phyloP scores from a whole-genome alignment of 92 coral and sea anemone species.

The Isaurus tuberculatus region DNA sequence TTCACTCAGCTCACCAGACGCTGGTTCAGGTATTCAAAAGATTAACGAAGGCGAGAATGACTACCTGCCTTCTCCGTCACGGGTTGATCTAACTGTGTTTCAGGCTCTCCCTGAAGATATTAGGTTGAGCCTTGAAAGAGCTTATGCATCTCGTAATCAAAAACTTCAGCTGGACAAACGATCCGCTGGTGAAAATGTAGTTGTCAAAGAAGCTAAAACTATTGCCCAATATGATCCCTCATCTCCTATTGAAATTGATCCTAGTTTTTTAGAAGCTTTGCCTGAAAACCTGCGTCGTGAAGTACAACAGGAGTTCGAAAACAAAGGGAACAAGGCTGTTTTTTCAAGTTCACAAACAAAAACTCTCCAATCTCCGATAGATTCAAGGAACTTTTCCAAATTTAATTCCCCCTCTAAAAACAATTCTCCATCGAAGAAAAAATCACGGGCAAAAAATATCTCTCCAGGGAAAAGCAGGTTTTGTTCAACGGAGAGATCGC shows the following conservation, averaged over 20 bases:
- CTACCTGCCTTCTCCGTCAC: conserved; percentile 89
- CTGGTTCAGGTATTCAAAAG: background rate
- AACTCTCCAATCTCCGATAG: background rate
- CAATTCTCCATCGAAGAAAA: conserved; percentile 2
- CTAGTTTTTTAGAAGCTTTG: conserved; percentile 71
- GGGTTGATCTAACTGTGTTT: conserved; percentile 83
- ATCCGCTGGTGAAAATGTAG: background rate
- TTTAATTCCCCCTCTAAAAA: conserved; percentile 26
- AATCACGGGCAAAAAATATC: conserved; percentile 20
- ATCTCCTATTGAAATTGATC: conserved; percentile 71
- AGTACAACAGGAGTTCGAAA: conserved; percentile 68
- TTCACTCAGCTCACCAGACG: conserved; percentile 6
- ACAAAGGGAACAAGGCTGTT: conserved; percentile 8
- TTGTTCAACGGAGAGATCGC: background rate
- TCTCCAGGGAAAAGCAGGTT: conserved; percentile 23
- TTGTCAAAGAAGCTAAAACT: background rate
- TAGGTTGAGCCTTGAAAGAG: conserved; percentile 73
- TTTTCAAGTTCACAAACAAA: background rate
- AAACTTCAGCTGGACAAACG: conserved; percentile 18
- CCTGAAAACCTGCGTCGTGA: conserved; percentile 80
- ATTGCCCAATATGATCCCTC: conserved; percentile 15
- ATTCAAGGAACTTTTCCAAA: background rate
- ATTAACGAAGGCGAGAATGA: conserved; percentile 49
- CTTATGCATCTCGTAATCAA: conserved; percentile 78
- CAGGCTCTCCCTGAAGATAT: conserved; percentile 90